These are phyloP conservation scores for Lycaon pictus DNA, from an alignment of 2,113 vertebrate species.

Conservation along the genomic window DNA sequence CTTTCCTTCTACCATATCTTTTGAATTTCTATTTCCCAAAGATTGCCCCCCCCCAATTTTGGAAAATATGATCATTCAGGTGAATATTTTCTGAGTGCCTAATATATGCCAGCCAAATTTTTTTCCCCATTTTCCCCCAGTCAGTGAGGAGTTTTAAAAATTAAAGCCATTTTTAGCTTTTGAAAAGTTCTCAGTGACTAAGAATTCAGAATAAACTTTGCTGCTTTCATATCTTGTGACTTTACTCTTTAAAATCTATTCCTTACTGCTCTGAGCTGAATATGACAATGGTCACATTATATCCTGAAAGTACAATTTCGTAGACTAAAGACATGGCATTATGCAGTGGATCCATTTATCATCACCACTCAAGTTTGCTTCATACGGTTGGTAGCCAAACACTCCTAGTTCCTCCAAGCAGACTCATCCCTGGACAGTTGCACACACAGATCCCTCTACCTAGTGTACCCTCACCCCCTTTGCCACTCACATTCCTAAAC, in stretches of 20 bases:
- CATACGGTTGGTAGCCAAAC: background rate
- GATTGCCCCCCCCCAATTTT: background rate
- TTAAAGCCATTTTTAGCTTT: background rate
- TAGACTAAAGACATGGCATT: background rate
- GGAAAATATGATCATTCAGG: conserved; percentile 1
- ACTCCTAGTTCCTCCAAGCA: background rate
- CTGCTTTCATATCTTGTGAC: background rate
- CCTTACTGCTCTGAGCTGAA: background rate
- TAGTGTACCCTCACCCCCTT: background rate
- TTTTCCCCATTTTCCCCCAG: background rate
- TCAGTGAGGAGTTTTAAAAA: background rate
- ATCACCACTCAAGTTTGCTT: background rate
- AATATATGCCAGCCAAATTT: background rate
- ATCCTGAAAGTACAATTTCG: background rate
- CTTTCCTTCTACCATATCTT: background rate
- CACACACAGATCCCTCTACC: background rate
- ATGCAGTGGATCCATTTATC: background rate
- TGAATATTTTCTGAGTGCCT: conserved; percentile 41
- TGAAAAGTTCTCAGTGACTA: background rate
- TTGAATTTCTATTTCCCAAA: conserved; percentile 21
- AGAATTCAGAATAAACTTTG: background rate
- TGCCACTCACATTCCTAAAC: background rate
- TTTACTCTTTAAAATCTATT: conserved; percentile 22
- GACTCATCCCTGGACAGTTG: background rate
- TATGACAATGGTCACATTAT: background rate